Base-by-base conservation (phyloP, 2,113 vertebrate genomes). In the Psilopogon haemacephalus region DNA sequence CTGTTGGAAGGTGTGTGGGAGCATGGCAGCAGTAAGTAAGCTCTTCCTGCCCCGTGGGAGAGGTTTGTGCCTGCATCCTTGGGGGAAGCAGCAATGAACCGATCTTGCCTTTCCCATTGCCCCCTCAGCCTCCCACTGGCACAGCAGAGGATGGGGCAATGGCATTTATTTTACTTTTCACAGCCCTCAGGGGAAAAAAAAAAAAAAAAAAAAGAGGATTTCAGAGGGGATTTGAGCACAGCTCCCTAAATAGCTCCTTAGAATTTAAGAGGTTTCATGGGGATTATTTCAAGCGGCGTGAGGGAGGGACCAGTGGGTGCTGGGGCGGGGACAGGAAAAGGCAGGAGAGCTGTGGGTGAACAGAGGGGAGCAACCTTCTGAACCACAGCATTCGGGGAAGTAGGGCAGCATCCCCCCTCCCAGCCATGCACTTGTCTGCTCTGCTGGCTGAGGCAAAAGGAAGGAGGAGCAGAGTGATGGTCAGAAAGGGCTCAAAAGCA, bases 141-240 rank as follows among this genome's bases (percentile, higher is more conserved):
- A 40, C 5, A 1, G 84, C 28, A 70, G 72, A 85, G 56, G 15
- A 13, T 32, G 74, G 24, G 42, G 38, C 12, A 76, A 52, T 14
- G n/a, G 30, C 46, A 56, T 93, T 84, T 74, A 70, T 79, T 96
- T 95, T 64, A 27, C 69, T 84, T 87, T 88, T 77, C 6, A 0
- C 72, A 89, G 68, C 32, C 52, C 54, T 89, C 48, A 32, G 82
- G 84, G n/a, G n/a, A n/a, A n/a, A n/a, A n/a, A n/a, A n/a, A n/a
- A n/a, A n/a, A n/a, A n/a, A n/a, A n/a, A n/a, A n/a, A 77, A 88
- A 94, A 96, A 94, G 91, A 91, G 94, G 89, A 94, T 95, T 95
- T 94, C 19, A 32, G 83, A 94, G 75, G 75, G 82, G 91, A 94
- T 95, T 96, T 91, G 64, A 85, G 46, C 69, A 91, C 46, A 77